Evolutionary conservation across 1,140 invertebrate species (phyloP), one percentile per base, ranked within the genome.

Genomic region (Drosophila baimaii): DNA sequence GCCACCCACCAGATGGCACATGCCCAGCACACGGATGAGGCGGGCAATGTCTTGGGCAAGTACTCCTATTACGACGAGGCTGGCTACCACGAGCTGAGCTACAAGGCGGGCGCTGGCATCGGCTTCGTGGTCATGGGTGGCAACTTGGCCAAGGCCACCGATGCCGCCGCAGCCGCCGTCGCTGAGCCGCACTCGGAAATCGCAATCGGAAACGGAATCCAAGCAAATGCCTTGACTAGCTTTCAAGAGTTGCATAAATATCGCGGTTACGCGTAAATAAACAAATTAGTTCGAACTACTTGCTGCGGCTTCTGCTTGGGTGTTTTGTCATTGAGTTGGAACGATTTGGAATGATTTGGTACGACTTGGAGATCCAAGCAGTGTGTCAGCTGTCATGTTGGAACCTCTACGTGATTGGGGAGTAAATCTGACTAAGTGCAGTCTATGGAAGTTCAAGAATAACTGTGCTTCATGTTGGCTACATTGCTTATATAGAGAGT

Each of bases 51-150:
- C 0, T 86, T 94, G 72, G 95, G 95, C 25, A 95, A 94, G 5
- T 96, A 96, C 91, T 95, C 95, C 3, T 96, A 95, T 86, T 91
- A 95, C 27, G 95, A 95, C 79, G 95, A 95, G 27, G 83, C 83
- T 23, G 88, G 82, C 27, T 90, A 84, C 55, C 83, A 90, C 23
- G 88, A 90, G 63, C 39, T 90, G 7, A 90, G 79, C 75, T 90
- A 88, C 41, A 84, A 90, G 66, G 88, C 88, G 27, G 83, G 78
- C 15, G 80, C 71, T 43, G 88, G 81, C 75, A 90, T 84, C 73
- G 89, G 88, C 0, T 90, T 90, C 52, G 88, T 90, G 33, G 80
- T 90, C 46, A 84, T 90, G 77, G 88, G 80, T 35, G 80, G 88
- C 41, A 90, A 90, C 62, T 78, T 88, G 75, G 77, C 78, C 23